phyloP scores from a whole-genome alignment of 2,797 vertebrate genomes.

The Pangasius larnaudii region DNA sequence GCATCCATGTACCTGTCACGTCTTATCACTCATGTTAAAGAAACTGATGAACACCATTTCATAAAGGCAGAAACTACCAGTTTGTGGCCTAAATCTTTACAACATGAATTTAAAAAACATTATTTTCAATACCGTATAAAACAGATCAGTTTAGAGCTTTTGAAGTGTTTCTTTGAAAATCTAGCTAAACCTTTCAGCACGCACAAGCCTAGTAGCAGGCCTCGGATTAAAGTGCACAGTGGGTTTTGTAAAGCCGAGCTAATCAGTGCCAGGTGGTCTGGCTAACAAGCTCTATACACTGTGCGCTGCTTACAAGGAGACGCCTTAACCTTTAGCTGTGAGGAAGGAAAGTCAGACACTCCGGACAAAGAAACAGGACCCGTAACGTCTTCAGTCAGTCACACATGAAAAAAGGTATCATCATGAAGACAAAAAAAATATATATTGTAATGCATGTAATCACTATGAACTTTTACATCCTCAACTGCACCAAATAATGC shows the following conservation, averaged over 20 bases:
- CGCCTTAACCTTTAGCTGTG: conserved; percentile 16
- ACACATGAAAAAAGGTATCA: neutral
- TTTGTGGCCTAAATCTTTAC: neutral
- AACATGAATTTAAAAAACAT: neutral
- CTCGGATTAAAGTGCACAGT: conserved; percentile 35
- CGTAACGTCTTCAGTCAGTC: neutral
- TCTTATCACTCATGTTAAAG: neutral
- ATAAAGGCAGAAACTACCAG: neutral
- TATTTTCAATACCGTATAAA: neutral
- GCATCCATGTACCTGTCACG: neutral
- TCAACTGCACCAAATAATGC: neutral
- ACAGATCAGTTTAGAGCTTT: neutral
- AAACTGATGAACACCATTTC: neutral
- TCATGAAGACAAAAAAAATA: neutral
- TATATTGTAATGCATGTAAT: neutral
- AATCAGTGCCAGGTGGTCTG: conserved; percentile 45
- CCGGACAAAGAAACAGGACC: neutral
- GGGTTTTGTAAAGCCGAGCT: conserved; percentile 41
- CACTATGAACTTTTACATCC: neutral
- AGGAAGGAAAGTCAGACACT: neutral
- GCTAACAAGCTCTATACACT: conserved; percentile 23
- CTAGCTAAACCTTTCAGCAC: conserved; percentile 13
- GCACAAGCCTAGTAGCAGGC: conserved; percentile 17
- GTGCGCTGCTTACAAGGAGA: conserved; percentile 7
- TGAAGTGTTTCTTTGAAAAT: conserved; percentile 11